Base-by-base conservation (phyloP, 30 jellyfish, hydroid and myxozoan genomes). In the Turritopsis dohrnii region DNA sequence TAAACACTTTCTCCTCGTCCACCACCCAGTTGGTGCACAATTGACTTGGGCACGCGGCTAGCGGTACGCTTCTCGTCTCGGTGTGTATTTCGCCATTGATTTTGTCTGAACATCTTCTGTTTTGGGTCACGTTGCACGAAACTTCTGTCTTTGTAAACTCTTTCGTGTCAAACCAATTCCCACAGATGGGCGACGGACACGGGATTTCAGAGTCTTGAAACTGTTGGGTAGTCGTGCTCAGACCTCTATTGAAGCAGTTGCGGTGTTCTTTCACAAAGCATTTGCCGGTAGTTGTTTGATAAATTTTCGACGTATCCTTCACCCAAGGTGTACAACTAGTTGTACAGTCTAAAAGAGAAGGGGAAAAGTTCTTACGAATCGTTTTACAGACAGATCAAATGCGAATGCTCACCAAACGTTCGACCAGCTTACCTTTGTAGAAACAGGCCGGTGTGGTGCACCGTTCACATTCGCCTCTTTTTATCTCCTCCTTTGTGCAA, bases 401-500 rank as follows among this genome's bases (percentile, higher is more conserved):
- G n/a, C n/a, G n/a, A n/a, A n/a, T n/a, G n/a, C n/a, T n/a, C n/a
- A n/a, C n/a, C n/a, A n/a, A n/a, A n/a, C n/a, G n/a, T n/a, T n/a
- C n/a, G n/a, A n/a, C n/a, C n/a, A n/a, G 60, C 60, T 41, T 41
- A 41, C 60, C 60, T 41, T 41, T 41, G 60, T 41, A 41, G 9
- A 41, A 41, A 13, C 60, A 41, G 5, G 60, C 60, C 13, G 60
- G 9, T 41, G 60, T 41, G 5, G 60, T 41, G 13, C 60, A 41
- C 5, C 60, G 60, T 81, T 81, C 87, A 30, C 88, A 81, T 19
- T 54, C 52, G 65, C 88, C 88, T n/a, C 25, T 66, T 21, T 54
- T 1, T 7, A 54, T 66, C 0, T 81, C 88, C 7, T 60, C 88
- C 65, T 81, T 79, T 24, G 88, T 81, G 74, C 88, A 81, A 66